Conservation (phyloP, 2,888 invertebrate genomes). For the Polymixis flavicincta region DNA sequence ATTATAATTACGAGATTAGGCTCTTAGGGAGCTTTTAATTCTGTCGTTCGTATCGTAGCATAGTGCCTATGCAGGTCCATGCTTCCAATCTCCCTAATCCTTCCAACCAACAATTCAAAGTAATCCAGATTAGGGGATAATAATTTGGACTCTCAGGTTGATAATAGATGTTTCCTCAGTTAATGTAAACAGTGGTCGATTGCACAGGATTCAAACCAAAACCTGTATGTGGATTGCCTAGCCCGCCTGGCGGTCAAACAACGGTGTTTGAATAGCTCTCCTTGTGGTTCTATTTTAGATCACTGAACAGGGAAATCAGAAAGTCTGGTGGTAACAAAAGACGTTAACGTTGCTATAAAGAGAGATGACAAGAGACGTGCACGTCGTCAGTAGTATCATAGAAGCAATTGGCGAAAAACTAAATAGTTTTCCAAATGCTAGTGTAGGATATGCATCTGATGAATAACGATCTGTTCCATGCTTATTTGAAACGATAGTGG, state of each 20-base stretch:
- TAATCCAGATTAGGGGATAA: too few species aligned
- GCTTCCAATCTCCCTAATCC: not conserved
- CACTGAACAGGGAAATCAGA: not conserved
- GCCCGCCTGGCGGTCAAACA: conserved; percentile 27
- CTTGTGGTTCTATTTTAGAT: conserved; percentile 18
- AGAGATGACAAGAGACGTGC: too few species aligned
- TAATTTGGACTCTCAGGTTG: not conserved
- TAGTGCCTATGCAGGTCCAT: not conserved
- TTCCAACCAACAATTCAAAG: too few species aligned
- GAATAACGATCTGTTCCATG: too few species aligned
- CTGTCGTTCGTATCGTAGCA: too few species aligned
- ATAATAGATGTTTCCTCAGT: not conserved
- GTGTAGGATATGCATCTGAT: too few species aligned
- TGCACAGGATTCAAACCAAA: not conserved
- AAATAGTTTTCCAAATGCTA: too few species aligned
- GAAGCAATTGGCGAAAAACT: too few species aligned
- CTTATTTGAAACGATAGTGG: too few species aligned
- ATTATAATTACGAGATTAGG: too few species aligned
- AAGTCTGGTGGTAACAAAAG: not conserved
- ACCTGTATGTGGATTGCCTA: conserved; percentile 15
- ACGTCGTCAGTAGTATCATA: too few species aligned
- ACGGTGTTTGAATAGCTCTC: conserved; percentile 32
- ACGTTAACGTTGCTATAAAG: not conserved
- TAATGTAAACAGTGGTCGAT: conserved; percentile 18
- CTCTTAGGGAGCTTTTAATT: too few species aligned